A percentile compares a stretch with the other conserved stretches of the same genome.
Evolutionary conservation across 2,888 invertebrate genomes (phyloP).

Genomic region (Sesia apiformis): DNA sequence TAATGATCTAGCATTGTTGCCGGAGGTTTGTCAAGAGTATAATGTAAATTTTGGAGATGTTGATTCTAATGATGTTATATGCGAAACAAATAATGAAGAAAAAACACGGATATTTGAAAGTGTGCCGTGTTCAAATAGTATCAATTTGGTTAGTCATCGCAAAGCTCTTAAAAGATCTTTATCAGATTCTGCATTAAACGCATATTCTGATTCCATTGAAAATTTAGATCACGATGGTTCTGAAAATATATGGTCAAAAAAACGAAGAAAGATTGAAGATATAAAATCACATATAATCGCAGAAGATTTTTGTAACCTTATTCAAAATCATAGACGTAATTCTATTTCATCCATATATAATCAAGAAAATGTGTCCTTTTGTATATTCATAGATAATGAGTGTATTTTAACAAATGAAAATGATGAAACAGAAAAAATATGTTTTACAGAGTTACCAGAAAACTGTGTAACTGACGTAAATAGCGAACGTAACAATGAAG

Average conservation of each 20-base stretch:
- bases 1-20: background rate
- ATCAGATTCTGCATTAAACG: slow-evolving; percentile 52
- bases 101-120: background rate
- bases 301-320: slow-evolving; percentile 34
- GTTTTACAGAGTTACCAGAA: slow-evolving; percentile 39
- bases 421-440: slow-evolving; percentile 39
- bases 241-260: slow-evolving; percentile 23
- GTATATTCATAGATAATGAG: slow-evolving; percentile 56
- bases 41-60: too few species aligned
- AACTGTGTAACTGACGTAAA: slow-evolving; percentile 26
- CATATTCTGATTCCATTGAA: slow-evolving; percentile 18
- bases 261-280: slow-evolving; percentile 35
- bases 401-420: slow-evolving; percentile 51
- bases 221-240: slow-evolving; percentile 17
- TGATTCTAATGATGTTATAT: background rate
- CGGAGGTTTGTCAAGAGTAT: background rate
- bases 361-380: slow-evolving; percentile 55
- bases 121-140: too few species aligned
- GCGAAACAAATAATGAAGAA: background rate
- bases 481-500: slow-evolving; percentile 13
- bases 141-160: slow-evolving; percentile 3
- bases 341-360: slow-evolving; percentile 52
- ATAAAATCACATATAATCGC: slow-evolving; percentile 24
- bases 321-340: slow-evolving; percentile 52
- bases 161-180: slow-evolving; percentile 46